Evolutionary conservation across 2,888 invertebrate species (phyloP), one percentile per base, ranked within the genome.

Genomic region (Clanis bilineata): DNA sequence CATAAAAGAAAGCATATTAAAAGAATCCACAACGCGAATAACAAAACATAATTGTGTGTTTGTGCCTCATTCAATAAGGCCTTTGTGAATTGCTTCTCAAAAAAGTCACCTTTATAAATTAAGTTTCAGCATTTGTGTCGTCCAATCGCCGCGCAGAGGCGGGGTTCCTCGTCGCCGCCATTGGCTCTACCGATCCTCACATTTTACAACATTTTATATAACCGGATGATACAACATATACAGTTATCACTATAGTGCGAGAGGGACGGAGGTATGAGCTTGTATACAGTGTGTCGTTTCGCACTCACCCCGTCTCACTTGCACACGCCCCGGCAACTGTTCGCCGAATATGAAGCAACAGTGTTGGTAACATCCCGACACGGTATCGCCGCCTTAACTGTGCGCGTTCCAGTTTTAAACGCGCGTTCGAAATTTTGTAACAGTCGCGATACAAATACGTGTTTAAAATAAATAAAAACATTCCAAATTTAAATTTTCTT

Each of bases 71-170:
- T 88, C 88, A 87, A 88, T 88, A 80, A 79, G 75, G 81, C 87
- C 77, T 87, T 90, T 89, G 89, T 90, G 76, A 86, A 86, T 83
- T 77, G 82, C 80, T 85, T 87, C 86, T 89, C 86, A 80, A 90
- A 90, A 91, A 88, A 90, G 90, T 88, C 90, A 91, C 91, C 87
- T 90, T 91, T 90, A 86, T 88, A 90, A 91, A 88, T 89, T 88
- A 86, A 90, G 90, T 90, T 90, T 90, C 90, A 88, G 83, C 85
- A 77, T 81, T 68, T 66, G 65, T 58, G 64, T 61, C 65, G 66
- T 73, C 92, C 92, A 92, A 93, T 92, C 62, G 67, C 62, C 28
- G 58, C 7, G 21, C 71, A 69, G 84, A 80, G 89, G 90, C 88
- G 89, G 85, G 77, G 81, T 72, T 72, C 62, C 18, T 51, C 57